These are phyloP conservation scores for Drosophila recens DNA, from an alignment of 2,888 invertebrate genomes.

Conservation along the genomic window DNA sequence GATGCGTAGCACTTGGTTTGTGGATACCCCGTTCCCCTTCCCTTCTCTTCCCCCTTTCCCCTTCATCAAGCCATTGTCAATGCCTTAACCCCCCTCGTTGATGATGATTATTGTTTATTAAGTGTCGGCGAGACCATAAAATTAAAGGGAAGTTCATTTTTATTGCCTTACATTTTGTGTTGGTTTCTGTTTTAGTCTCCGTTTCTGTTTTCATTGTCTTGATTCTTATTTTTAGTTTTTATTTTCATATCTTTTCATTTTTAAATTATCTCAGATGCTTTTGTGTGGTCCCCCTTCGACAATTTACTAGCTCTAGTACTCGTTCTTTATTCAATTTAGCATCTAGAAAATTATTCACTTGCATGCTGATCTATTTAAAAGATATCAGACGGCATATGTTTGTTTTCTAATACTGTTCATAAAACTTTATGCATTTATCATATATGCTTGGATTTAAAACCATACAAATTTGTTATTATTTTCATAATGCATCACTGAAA, in stretches of 20 bases:
- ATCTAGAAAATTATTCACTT: constrained; percentile 20
- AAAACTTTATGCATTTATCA: neutral
- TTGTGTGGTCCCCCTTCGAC: constrained; percentile 65
- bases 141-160: constrained; percentile 79
- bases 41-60: neutral
- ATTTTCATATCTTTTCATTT: constrained; percentile 15
- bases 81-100: constrained; percentile 10
- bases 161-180: constrained; percentile 70
- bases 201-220: constrained; percentile 20
- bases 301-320: constrained; percentile 20
- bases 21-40: neutral
- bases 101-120: constrained; percentile 78
- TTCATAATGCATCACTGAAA: too few relatives aligned
- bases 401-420: constrained; percentile 13
- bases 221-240: constrained; percentile 20
- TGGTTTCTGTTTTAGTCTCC: constrained; percentile 35
- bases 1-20: constrained; percentile 59
- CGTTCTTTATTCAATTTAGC: constrained; percentile 6
- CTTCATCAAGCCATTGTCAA: constrained; percentile 13
- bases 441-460: neutral
- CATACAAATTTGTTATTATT: too few relatives aligned
- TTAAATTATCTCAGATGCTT: constrained; percentile 42
- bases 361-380: constrained; percentile 12
- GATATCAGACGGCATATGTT: constrained; percentile 23
- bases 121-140: constrained; percentile 81